Evolutionary conservation across 2,888 invertebrate species (phyloP).

Genomic region (Conchocele bisecta): DNA sequence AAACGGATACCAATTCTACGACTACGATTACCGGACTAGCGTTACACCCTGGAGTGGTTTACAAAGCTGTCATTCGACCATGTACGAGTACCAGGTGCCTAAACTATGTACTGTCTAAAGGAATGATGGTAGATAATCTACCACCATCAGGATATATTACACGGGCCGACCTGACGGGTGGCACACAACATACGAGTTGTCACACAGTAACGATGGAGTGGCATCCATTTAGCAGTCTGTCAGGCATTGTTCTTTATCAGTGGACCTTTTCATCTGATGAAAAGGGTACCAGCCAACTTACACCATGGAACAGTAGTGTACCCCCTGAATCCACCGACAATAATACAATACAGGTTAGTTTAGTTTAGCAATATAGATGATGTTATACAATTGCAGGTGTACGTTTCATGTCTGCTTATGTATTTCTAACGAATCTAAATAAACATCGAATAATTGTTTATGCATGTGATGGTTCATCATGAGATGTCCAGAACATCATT

Average conservation of each 20-base stretch:
- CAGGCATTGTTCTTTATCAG: not conserved
- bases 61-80: not conserved
- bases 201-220: not conserved
- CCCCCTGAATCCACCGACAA: too few relatives aligned
- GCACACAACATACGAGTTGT: not conserved
- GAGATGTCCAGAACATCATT: too few relatives aligned
- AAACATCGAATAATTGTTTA: too few relatives aligned
- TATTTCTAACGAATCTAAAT: too few relatives aligned
- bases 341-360: too few relatives aligned
- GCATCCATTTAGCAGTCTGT: not conserved
- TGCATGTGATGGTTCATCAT: too few relatives aligned
- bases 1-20: not conserved
- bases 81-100: slow-evolving; percentile 10
- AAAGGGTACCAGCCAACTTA: too few relatives aligned
- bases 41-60: not conserved
- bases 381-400: too few relatives aligned
- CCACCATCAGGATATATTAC: not conserved
- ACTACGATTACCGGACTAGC: not conserved
- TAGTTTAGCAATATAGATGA: too few relatives aligned
- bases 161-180: not conserved
- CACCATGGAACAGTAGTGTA: too few relatives aligned
- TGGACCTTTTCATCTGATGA: not conserved
- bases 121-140: slow-evolving; percentile 4
- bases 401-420: too few relatives aligned
- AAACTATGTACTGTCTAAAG: not conserved